A percentile compares a stretch with the other conserved stretches of the same genome.
phyloP scores from a whole-genome alignment of 2,797 vertebrate genomes.

The Megalops cyprinoides region DNA sequence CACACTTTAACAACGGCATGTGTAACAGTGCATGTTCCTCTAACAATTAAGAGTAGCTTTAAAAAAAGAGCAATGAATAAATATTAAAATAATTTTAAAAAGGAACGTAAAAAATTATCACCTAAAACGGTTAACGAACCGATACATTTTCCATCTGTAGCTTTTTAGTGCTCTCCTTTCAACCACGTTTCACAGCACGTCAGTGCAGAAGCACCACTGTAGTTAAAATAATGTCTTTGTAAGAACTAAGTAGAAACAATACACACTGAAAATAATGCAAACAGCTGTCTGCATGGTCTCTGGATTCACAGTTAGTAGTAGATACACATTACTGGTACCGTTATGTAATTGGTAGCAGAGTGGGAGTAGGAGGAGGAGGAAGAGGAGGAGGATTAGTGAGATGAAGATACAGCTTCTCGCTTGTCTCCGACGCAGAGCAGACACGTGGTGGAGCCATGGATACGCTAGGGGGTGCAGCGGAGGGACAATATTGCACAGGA shows the following conservation, averaged over 20 bases:
- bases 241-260: conserved; percentile 70
- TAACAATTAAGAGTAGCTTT: neutral
- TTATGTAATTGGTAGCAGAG: conserved; percentile 53
- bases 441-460: conserved; percentile 52
- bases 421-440: neutral
- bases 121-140: neutral
- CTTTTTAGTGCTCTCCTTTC: conserved; percentile 29
- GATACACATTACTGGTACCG: conserved; percentile 66
- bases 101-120: conserved; percentile 39
- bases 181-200: conserved; percentile 14
- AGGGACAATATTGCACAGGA: conserved; percentile 63
- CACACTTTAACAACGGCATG: neutral
- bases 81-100: conserved; percentile 50
- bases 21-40: too few species aligned
- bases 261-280: conserved; percentile 62
- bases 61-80: conserved; percentile 36
- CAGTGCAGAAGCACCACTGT: conserved; percentile 46
- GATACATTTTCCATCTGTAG: neutral
- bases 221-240: conserved; percentile 56
- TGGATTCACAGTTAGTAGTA: conserved; percentile 76
- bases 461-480: conserved; percentile 59
- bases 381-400: conserved; percentile 32
- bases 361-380: too few species aligned
- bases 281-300: conserved; percentile 51
- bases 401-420: conserved; percentile 9